phyloP scores from a whole-genome alignment of 2,797 vertebrate species.

The Sitta carolinensis region DNA sequence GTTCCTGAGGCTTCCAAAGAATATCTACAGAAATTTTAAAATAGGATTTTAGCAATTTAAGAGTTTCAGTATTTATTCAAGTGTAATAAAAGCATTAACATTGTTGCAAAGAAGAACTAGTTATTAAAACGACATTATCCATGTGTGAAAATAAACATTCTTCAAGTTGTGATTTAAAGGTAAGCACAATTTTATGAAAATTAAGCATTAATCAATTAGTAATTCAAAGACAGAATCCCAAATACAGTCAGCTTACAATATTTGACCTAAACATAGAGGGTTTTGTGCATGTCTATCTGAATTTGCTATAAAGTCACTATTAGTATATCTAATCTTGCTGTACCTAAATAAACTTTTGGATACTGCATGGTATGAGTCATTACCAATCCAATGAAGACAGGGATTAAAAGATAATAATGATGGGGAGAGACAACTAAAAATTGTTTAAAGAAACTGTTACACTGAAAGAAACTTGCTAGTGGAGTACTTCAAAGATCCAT shows the following conservation, averaged over 20 bases:
- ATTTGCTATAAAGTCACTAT: not conserved
- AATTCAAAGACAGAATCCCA: not conserved
- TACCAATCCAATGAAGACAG: not conserved
- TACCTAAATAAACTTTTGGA: not conserved
- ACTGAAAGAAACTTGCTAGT: not conserved
- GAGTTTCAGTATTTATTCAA: not conserved
- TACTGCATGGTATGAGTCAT: not conserved
- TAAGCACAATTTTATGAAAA: not conserved
- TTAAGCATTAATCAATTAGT: not conserved
- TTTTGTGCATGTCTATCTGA: not conserved
- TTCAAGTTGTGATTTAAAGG: not conserved
- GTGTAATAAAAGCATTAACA: not conserved
- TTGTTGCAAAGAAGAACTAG: not conserved
- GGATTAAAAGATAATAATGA: not conserved
- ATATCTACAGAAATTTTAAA: not conserved
- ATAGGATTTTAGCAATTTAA: not conserved
- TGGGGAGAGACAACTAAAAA: not conserved
- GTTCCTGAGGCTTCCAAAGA: not conserved
- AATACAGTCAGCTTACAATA: not conserved
- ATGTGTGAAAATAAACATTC: not conserved
- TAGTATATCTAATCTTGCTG: not conserved
- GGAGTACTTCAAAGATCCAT: not conserved
- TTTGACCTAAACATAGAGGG: not conserved
- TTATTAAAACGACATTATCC: not conserved
- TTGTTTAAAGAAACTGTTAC: not conserved